Percentiles rank a stretch among this genome's conserved stretches.
Evolutionary conservation across 53 echinoderm and acorn worm species (phyloP).

Genomic region (Hippasteria phrygiana): DNA sequence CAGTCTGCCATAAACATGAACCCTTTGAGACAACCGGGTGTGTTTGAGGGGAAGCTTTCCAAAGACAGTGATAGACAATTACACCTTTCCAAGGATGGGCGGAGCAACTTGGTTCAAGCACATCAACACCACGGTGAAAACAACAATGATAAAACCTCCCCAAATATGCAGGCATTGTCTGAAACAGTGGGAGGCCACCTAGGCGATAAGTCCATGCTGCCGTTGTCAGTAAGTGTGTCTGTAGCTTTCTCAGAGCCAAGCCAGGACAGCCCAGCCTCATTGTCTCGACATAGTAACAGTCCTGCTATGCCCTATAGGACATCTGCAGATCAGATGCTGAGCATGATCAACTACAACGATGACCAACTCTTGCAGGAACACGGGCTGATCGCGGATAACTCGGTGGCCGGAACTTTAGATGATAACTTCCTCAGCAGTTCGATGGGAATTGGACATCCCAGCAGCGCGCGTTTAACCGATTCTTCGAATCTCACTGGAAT

Average conservation of each 20-base stretch:
- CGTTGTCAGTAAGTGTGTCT: conserved; percentile 88
- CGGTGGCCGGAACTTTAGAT: conserved; percentile 81
- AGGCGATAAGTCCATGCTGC: conserved; percentile 87
- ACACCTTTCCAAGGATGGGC: conserved; percentile 41
- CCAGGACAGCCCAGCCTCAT: conserved; percentile 89
- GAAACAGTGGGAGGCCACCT: conserved; percentile 74
- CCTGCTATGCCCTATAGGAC: conserved; percentile 88
- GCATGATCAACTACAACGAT: conserved; percentile 91
- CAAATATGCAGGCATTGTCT: conserved; percentile 89
- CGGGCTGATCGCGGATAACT: conserved; percentile 89
- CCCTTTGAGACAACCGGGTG: conserved; percentile 51
- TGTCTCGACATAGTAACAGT: conserved; percentile 92
- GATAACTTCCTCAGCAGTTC: conserved; percentile 89
- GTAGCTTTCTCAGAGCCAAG: conserved; percentile 83
- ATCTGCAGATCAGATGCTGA: conserved; percentile 93
- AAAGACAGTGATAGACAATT: conserved; percentile 54
- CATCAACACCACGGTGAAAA: conserved; percentile 80
- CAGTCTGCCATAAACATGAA: conserved; percentile 49
- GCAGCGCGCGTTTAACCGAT: conserved; percentile 78
- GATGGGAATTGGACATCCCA: conserved; percentile 76
- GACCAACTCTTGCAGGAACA: conserved; percentile 92
- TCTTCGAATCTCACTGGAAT: conserved; percentile 79
- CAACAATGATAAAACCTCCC: conserved; percentile 91
- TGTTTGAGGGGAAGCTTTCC: conserved; percentile 53
- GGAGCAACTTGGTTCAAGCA: conserved; percentile 40